A percentile compares a stretch with the other conserved stretches of the same genome.
Evolutionary conservation across 2,797 vertebrate species (phyloP).

Genomic region (Anas capensis): DNA sequence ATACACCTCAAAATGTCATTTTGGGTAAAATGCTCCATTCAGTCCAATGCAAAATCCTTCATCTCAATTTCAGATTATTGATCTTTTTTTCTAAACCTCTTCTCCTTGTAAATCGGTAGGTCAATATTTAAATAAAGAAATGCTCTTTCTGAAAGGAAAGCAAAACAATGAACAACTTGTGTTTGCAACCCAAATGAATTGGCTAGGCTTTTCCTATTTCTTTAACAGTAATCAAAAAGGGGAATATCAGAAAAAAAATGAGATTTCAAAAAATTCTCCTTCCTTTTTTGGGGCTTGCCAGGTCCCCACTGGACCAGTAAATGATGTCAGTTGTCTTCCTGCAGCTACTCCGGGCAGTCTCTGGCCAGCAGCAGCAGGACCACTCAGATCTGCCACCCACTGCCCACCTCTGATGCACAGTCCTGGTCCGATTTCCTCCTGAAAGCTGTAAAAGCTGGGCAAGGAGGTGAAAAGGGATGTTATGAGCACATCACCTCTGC

Average conservation of each 20-base stretch:
- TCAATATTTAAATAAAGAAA: neutral
- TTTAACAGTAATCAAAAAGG: neutral
- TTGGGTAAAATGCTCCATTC: neutral
- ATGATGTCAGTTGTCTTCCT: neutral
- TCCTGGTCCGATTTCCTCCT: neutral
- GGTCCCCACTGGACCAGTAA: neutral
- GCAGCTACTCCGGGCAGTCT: neutral
- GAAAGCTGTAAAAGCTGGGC: neutral
- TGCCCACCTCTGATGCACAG: neutral
- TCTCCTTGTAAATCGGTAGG: neutral
- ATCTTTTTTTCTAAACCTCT: neutral
- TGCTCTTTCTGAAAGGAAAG: neutral
- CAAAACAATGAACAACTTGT: neutral
- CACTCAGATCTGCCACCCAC: neutral
- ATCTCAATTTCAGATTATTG: neutral
- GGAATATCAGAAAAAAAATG: neutral
- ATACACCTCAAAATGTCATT: neutral
- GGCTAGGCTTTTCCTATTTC: neutral
- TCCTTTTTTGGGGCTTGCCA: neutral
- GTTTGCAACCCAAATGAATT: neutral
- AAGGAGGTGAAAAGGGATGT: neutral
- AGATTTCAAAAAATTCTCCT: neutral
- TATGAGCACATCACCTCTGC: neutral
- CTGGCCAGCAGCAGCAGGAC: neutral
- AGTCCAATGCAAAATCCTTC: neutral